A percentile compares a stretch with the other conserved stretches of the same genome.
Conservation (phyloP, 1,140 invertebrate genomes). For the Aradophagus sp. region DNA sequence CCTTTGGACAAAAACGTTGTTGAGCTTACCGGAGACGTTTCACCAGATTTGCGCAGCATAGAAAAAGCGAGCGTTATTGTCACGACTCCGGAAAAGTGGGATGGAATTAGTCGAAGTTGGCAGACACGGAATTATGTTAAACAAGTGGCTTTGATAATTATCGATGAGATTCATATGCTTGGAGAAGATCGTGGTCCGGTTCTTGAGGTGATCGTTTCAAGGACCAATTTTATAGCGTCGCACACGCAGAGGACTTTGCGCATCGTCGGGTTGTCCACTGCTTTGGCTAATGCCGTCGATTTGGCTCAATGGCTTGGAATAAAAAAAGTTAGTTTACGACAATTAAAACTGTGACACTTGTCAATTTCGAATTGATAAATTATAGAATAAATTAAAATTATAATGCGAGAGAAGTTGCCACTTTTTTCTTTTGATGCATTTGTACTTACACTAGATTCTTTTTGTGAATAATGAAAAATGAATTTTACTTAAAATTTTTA, state of each 20-base stretch:
- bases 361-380: too few relatives aligned
- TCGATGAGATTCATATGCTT: constrained; percentile 98
- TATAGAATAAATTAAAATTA: too few relatives aligned
- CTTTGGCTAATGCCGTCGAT: constrained; percentile 97
- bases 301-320: constrained; percentile 98
- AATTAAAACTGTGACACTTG: too few relatives aligned
- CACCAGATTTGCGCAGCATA: constrained; percentile 93
- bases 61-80: constrained; percentile 92
- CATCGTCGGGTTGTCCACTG: constrained; percentile 97
- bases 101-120: constrained; percentile 98
- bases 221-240: constrained; percentile 93
- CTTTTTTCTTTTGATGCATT: too few relatives aligned
- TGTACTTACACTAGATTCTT: background rate
- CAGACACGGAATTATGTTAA: constrained; percentile 96
- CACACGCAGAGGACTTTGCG: constrained; percentile 87
- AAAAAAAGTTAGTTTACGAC: constrained; percentile 62
- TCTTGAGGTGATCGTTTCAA: constrained; percentile 89
- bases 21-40: constrained; percentile 97
- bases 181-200: constrained; percentile 92
- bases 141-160: constrained; percentile 94
- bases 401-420: too few relatives aligned
- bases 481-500: too few relatives aligned
- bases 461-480: background rate
- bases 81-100: constrained; percentile 99
- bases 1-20: constrained; percentile 90